Evolutionary conservation across 2,797 vertebrate genomes (phyloP).

Genomic region (Kryptolebias ocellatus): DNA sequence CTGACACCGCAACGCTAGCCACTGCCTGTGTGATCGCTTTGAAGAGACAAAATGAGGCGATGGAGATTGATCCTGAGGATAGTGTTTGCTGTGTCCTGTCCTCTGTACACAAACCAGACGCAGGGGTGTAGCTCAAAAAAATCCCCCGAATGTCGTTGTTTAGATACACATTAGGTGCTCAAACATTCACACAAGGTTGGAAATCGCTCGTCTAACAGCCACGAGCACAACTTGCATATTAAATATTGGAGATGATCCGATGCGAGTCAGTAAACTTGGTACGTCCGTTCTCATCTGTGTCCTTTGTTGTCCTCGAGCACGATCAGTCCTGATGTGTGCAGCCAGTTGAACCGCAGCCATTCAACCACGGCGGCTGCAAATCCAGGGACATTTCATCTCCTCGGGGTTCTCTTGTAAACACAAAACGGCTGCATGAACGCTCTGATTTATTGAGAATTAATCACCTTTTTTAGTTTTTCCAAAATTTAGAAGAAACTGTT

Average conservation of each 20-base stretch:
- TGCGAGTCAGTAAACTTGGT: conserved; percentile 47
- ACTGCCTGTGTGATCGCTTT: conserved; percentile 21
- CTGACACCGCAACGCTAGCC: conserved; percentile 16
- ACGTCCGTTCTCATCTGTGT: conserved; percentile 52
- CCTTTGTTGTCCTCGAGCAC: conserved; percentile 45
- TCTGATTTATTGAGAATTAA: conserved; percentile 14
- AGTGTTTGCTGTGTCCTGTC: conserved; percentile 22
- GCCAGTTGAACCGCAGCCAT: conserved; percentile 49
- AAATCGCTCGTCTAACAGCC: conserved; percentile 18
- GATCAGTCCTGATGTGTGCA: conserved; percentile 64
- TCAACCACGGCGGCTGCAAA: conserved; percentile 45
- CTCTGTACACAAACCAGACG: neutral
- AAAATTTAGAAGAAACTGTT: conserved; percentile 15
- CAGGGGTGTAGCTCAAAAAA: conserved; percentile 6
- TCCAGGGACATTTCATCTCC: conserved; percentile 39
- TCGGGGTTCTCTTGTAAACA: conserved; percentile 19
- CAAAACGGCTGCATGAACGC: conserved; percentile 8
- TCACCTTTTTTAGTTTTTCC: conserved; percentile 8
- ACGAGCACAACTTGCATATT: conserved; percentile 15
- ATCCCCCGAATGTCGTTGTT: conserved; percentile 18
- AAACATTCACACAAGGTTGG: conserved; percentile 21
- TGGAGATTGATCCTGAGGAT: conserved; percentile 54
- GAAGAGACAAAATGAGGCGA: conserved; percentile 32
- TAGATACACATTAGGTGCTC: neutral
- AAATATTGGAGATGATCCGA: conserved; percentile 35